phyloP scores from a whole-genome alignment of 2,888 invertebrate species.

The Invenusta paracnida region DNA sequence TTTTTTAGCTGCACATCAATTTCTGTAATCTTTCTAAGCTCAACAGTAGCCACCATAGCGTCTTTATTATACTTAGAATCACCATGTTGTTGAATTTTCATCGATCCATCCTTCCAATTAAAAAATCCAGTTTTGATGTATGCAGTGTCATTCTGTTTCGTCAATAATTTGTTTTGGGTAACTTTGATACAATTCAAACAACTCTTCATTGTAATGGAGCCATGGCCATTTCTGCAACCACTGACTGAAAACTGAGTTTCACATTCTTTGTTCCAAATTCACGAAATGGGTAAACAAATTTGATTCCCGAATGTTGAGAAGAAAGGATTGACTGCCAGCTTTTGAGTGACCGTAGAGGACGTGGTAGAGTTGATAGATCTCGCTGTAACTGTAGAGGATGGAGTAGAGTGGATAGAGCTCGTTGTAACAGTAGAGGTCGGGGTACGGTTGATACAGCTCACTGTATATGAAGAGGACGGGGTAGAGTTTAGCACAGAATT shows the following conservation, averaged over 20 bases:
- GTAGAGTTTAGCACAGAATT: too few species aligned
- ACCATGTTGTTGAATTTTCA: background rate
- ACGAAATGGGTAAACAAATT: background rate
- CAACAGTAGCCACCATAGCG: background rate
- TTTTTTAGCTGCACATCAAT: background rate
- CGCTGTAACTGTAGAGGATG: too few species aligned
- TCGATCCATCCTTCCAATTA: background rate
- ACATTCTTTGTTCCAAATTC: background rate
- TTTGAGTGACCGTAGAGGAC: background rate
- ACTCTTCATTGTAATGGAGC: background rate
- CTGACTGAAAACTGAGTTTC: background rate
- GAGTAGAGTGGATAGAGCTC: too few species aligned
- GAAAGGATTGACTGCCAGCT: background rate
- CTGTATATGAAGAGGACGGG: too few species aligned
- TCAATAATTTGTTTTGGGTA: background rate
- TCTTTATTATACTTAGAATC: background rate
- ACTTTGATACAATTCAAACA: background rate
- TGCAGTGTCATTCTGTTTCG: background rate
- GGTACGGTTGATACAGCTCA: too few species aligned
- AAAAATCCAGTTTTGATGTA: background rate
- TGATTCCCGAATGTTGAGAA: background rate
- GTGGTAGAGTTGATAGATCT: background rate
- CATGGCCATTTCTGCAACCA: background rate
- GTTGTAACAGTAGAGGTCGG: too few species aligned
- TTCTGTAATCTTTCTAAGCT: background rate